Percentiles rank a stretch among this genome's conserved stretches.
Evolutionary conservation across 2,113 vertebrate genomes (phyloP).

Genomic region (Circaetus cinerascens): DNA sequence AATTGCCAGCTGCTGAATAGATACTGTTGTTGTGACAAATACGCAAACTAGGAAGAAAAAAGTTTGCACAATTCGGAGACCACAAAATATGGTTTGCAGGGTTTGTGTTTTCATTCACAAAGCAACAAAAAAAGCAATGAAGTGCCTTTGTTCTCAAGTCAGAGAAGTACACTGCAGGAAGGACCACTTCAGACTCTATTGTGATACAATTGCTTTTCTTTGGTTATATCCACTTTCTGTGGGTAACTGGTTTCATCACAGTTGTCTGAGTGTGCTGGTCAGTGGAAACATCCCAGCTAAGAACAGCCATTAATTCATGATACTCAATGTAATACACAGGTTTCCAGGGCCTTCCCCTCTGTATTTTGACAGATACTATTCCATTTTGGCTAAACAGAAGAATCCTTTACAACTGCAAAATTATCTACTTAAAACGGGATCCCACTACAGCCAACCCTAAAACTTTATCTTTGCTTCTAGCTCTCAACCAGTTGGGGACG

Average conservation of each 20-base stretch:
- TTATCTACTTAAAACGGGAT: neutral
- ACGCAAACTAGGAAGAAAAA: neutral
- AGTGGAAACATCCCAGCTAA: neutral
- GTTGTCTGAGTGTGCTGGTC: neutral
- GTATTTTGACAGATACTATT: neutral
- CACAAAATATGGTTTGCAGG: neutral
- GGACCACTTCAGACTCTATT: neutral
- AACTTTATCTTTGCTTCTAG: neutral
- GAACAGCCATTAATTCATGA: neutral
- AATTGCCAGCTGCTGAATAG: neutral
- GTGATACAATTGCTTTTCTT: neutral
- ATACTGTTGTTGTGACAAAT: neutral
- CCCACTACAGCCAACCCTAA: neutral
- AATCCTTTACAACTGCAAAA: neutral
- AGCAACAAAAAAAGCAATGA: neutral
- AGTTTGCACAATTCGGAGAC: neutral
- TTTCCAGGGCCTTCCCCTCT: neutral
- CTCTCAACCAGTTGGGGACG: neutral
- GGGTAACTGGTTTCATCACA: neutral
- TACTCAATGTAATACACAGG: neutral
- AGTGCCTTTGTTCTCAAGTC: conserved; percentile 9
- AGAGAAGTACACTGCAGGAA: neutral
- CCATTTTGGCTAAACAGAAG: neutral
- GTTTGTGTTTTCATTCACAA: neutral
- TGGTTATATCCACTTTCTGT: neutral